Conservation (phyloP, 2,888 invertebrate genomes). For the Nomada ferruginata region DNA sequence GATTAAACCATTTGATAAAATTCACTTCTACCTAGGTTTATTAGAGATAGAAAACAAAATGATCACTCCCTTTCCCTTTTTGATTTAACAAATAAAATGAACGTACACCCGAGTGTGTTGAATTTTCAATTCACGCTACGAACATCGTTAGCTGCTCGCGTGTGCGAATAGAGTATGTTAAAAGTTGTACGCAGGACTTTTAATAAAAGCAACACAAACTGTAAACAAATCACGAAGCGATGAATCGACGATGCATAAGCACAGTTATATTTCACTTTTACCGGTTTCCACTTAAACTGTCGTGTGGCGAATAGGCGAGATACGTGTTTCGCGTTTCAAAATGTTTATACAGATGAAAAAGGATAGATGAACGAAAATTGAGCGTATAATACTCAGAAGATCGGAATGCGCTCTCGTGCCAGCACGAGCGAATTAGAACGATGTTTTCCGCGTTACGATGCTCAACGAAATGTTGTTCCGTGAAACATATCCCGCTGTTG, state of each 20-base stretch:
- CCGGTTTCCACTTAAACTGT: conserved; percentile 3
- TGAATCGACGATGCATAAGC: conserved; percentile 3
- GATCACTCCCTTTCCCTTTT: background rate
- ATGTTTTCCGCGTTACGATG: conserved; percentile 31
- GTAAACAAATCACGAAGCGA: conserved; percentile 47
- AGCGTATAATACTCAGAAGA: conserved; percentile 65
- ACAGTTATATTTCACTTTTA: conserved; percentile 9
- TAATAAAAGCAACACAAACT: conserved; percentile 38
- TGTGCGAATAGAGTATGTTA: background rate
- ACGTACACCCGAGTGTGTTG: background rate
- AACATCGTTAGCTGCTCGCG: conserved; percentile 1
- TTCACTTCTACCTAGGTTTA: background rate
- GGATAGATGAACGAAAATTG: conserved; percentile 51
- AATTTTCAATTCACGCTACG: background rate
- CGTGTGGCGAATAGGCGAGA: background rate
- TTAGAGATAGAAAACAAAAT: background rate
- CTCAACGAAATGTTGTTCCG: conserved; percentile 3
- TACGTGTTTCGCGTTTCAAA: conserved; percentile 26
- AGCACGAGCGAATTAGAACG: conserved; percentile 53
- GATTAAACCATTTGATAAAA: conserved; percentile 4
- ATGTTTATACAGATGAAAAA: conserved; percentile 43
- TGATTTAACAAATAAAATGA: conserved; percentile 3
- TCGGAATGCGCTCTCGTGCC: conserved; percentile 71
- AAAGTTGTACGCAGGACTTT: conserved; percentile 4
- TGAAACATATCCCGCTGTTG: background rate